These are phyloP conservation scores for Laterallus jamaicensis DNA, from an alignment of 2,113 vertebrate species.

Conservation along the genomic window DNA sequence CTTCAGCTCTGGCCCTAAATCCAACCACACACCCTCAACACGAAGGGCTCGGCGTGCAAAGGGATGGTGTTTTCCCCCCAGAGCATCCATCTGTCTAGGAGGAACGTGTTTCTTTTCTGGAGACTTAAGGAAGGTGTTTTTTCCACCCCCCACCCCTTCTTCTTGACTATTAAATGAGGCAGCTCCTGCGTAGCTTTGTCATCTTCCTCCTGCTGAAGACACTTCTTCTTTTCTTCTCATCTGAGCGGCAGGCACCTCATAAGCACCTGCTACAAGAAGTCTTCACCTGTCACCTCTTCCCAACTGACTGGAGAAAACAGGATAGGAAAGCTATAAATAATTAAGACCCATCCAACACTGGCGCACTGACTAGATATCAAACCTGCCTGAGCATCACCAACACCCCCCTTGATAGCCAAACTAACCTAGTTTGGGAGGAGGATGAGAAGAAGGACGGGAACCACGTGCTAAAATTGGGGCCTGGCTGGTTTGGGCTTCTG, in stretches of 20 bases:
- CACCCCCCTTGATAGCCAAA: neutral
- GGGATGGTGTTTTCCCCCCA: neutral
- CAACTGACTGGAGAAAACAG: conserved; percentile 55
- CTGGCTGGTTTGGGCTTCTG: neutral
- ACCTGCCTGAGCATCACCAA: conserved; percentile 34
- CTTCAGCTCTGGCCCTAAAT: accelerated
- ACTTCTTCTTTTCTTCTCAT: conserved; percentile 62
- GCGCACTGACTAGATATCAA: conserved; percentile 43
- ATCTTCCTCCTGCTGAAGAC: conserved; percentile 39
- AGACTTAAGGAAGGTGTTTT: neutral
- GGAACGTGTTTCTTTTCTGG: neutral
- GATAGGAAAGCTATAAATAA: conserved; percentile 63
- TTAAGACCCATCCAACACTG: conserved; percentile 43
- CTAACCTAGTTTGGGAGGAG: conserved; percentile 28
- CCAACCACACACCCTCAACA: neutral
- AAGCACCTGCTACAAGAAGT: conserved; percentile 56
- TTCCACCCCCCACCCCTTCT: neutral
- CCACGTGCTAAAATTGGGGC: neutral
- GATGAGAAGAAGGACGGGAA: neutral
- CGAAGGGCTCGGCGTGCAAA: accelerated
- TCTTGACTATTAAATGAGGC: conserved; percentile 51
- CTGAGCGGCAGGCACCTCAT: conserved; percentile 41
- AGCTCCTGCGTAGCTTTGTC: conserved; percentile 50
- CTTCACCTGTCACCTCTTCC: conserved; percentile 68
- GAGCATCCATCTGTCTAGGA: neutral